Base-by-base conservation (phyloP, 2,888 invertebrate species). In the Agelastica alni region DNA sequence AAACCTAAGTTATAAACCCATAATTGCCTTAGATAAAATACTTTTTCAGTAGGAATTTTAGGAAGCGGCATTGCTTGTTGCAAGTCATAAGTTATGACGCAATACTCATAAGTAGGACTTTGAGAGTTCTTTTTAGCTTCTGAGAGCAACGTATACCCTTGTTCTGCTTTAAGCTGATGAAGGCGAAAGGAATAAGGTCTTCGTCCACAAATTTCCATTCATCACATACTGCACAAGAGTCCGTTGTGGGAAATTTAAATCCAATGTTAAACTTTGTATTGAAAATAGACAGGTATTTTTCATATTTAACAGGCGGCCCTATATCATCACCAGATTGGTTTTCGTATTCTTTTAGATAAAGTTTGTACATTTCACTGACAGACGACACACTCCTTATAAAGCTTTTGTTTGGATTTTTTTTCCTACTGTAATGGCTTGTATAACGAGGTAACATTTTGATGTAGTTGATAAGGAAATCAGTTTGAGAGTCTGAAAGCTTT, bases 31-130 rank as follows among this genome's bases (percentile, higher is more conserved):
- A n/a, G n/a, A n/a, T 30, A 30, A 10, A 10, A 30, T 10, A n/a
- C n/a, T n/a, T n/a, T n/a, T n/a, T n/a, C n/a, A n/a, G n/a, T n/a
- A n/a, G n/a, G n/a, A n/a, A n/a, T 30, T 30, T 30, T 30, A 30
- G 30, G 30, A 30, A 30, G 30, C 30, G n/a, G 30, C 30, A 30
- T 30, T 30, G 30, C 30, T 30, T 30, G 30, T 30, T 30, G n/a
- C 30, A 1, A 30, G 30, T 30, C 7, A 30, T 30, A n/a, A 30
- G 30, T 9, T 30, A 30, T 30, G 30, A 4, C 30, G n/a, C 30
- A 30, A 30, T 30, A 30, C 30, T 30, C 30, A 22, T 22, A 22
- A 22, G 22, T 5, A 22, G 22, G 22, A 30, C 7, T 30, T n/a
- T 30, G 30, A 30, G 30, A 30, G 4, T 30, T 30, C 30, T 30